Base-by-base conservation (phyloP, 37 sponge, comb jelly and placozoan genomes). In the Hormiphora californensis region DNA sequence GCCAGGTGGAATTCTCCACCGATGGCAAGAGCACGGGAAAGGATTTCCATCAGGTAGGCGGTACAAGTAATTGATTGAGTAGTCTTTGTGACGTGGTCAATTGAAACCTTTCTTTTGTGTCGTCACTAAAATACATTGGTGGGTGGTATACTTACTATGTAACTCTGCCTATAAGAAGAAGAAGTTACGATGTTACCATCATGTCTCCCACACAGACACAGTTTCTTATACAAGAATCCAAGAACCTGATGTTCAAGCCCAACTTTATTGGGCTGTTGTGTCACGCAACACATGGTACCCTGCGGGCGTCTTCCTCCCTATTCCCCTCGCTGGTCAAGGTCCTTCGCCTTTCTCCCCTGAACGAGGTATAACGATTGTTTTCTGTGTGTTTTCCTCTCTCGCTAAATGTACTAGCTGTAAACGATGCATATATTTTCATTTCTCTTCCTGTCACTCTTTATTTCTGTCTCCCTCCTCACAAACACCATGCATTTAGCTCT, bases 231-330 rank as follows among this genome's bases (percentile, higher is more conserved):
- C 93, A 92, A 32, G 94, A 96, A 54, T 85, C 91, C 0, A 90
- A 86, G 32, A 12, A 88, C 17, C 85, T 96, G 44, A 73, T 90
- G 44, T 90, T 91, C 41, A 94, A 94, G 39, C 93, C 94, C 15
- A 91, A 94, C 90, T 93, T 93, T 87, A 87, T 88, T 39, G 89
- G 94, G 0, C 55, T 94, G 12, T 85, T 96, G 22, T 94, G 96
- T 63, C 85, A 92, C 86, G 92, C 88, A n/a, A n/a, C 54, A 22
- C 86, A 86, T 15, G 69, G 23, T 2, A 43, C 44, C 28, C 86
- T 54, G 0, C 51, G 63, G 25, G 65, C 89, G n/a, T 85, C 68
- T 32, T 34, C 68, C 85, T 69, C 86, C 55, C 54, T 88, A 44
- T 54, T 88, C 73, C 55, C 87, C 17, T 54, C 88, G 17, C 81